Evolutionary conservation across 35 echinoderm and acorn worm genomes (phyloP).

Genomic region (Apostichopus japonicus): DNA sequence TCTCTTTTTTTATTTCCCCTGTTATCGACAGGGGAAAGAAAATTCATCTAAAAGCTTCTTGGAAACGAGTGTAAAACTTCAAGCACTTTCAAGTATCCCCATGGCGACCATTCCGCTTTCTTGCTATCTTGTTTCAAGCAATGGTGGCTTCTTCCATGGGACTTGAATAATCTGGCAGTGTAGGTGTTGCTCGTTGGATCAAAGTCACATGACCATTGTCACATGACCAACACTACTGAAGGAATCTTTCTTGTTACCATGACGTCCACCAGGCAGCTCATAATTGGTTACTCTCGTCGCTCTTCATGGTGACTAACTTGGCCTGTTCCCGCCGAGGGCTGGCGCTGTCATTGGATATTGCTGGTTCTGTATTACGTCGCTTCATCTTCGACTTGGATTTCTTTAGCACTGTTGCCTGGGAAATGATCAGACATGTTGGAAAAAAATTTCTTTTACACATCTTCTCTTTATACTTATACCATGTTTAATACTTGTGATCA

Average conservation of each 20-base stretch:
- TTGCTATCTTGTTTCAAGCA: neutral
- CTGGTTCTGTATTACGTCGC: constrained; percentile 93
- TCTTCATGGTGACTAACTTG: constrained; percentile 88
- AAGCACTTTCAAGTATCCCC: neutral
- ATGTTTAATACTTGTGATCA: no score
- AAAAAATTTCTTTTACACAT: neutral
- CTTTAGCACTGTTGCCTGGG: constrained; percentile 98
- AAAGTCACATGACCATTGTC: neutral
- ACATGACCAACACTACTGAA: no score
- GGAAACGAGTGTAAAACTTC: neutral
- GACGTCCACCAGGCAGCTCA: neutral
- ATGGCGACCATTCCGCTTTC: neutral
- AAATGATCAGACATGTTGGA: neutral
- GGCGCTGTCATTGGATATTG: constrained; percentile 73
- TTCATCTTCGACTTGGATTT: constrained; percentile 98
- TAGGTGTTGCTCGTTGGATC: neutral
- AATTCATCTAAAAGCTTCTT: neutral
- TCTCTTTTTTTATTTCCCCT: no score
- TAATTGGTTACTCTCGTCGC: constrained; percentile 91
- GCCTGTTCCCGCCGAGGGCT: constrained; percentile 72
- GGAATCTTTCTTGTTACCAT: no score
- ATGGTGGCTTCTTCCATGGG: neutral
- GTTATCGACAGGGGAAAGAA: no score
- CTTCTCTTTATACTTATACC: neutral
- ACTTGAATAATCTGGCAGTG: neutral